Percentiles rank a stretch among this genome's conserved stretches.
phyloP scores from a whole-genome alignment of 2,888 invertebrate species.

The Pollenia angustigena region DNA sequence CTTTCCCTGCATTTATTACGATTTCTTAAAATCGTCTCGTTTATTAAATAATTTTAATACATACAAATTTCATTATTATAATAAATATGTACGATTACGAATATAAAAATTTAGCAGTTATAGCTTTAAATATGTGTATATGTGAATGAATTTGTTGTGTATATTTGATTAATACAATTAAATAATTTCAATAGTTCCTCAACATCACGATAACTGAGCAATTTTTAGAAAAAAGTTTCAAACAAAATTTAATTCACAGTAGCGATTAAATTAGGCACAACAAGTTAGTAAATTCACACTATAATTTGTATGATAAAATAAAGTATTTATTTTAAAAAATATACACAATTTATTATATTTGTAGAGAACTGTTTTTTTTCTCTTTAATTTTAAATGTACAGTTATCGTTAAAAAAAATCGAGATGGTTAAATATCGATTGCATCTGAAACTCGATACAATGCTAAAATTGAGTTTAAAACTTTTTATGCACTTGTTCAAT shows the following conservation, averaged over 20 bases:
- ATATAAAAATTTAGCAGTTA: constrained; percentile 69
- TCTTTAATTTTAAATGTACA: neutral
- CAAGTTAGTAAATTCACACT: neutral
- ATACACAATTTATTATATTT: neutral
- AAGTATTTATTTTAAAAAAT: neutral
- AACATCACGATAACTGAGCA: constrained; percentile 53
- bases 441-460: neutral
- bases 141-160: constrained; percentile 39
- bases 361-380: neutral
- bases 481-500: constrained; percentile 21
- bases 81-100: constrained; percentile 63
- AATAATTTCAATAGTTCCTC: constrained; percentile 26
- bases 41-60: constrained; percentile 57
- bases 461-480: constrained; percentile 7
- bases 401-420: constrained; percentile 10
- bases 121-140: constrained; percentile 50
- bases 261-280: constrained; percentile 17
- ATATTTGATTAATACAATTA: constrained; percentile 18
- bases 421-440: neutral
- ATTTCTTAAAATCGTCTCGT: constrained; percentile 32
- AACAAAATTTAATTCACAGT: constrained; percentile 3
- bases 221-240: neutral
- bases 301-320: neutral
- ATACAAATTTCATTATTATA: constrained; percentile 56
- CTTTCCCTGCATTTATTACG: constrained; percentile 16